Percentiles rank a stretch among this genome's conserved stretches.
These are phyloP conservation scores for Lates calcarifer DNA, from an alignment of 2,113 vertebrate genomes.

Conservation along the genomic window DNA sequence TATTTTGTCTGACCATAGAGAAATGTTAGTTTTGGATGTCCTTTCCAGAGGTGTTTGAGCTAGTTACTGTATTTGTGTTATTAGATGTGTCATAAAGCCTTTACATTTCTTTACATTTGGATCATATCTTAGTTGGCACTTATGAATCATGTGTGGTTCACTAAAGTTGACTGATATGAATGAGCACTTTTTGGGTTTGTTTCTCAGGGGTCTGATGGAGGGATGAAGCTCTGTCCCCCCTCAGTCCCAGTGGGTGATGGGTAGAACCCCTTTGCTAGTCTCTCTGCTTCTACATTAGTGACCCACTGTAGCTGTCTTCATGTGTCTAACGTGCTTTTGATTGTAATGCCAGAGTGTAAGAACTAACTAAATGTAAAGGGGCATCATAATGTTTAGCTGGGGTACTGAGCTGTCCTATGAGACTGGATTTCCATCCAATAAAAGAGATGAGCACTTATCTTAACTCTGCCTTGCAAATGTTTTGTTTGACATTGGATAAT, in stretches of 20 bases:
- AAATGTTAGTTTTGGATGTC: constrained; percentile 68
- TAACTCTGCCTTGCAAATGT: not conserved
- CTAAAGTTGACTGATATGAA: constrained; percentile 42
- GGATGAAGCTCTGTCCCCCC: constrained; percentile 18
- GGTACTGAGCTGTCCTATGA: constrained; percentile 68
- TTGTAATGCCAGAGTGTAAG: constrained; percentile 73
- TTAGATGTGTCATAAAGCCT: constrained; percentile 49
- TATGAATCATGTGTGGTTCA: constrained; percentile 40
- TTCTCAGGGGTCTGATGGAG: constrained; percentile 7
- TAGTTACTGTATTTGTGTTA: constrained; percentile 71
- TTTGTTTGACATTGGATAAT: constrained; percentile 1
- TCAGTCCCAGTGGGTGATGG: constrained; percentile 12
- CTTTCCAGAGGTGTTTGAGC: constrained; percentile 38
- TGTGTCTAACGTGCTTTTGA: constrained; percentile 76
- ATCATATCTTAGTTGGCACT: constrained; percentile 51
- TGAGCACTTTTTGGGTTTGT: constrained; percentile 56
- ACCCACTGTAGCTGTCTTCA: constrained; percentile 44
- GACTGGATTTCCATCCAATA: constrained; percentile 80
- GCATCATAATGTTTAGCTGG: constrained; percentile 57
- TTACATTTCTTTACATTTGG: constrained; percentile 51
- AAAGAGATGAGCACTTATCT: constrained; percentile 76
- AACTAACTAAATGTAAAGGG: constrained; percentile 64
- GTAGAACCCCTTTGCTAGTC: constrained; percentile 26
- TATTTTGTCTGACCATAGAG: constrained; percentile 77
- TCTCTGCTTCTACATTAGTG: constrained; percentile 47